Base-by-base conservation (phyloP, 2,113 vertebrate species). In the Danionella cerebrum region DNA sequence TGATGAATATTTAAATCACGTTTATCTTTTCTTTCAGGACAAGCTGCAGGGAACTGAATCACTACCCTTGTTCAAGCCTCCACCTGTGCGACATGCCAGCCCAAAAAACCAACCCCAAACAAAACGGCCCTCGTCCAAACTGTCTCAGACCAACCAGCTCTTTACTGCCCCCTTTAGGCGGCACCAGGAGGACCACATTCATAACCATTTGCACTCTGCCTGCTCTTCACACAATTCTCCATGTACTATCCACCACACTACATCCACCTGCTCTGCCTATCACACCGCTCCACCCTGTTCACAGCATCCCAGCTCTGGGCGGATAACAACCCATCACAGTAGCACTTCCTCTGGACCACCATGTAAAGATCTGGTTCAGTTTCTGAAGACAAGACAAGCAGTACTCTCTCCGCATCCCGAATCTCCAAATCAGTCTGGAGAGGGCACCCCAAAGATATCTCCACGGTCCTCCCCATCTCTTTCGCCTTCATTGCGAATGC, bases 101-200 rank as follows among this genome's bases (percentile, higher is more conserved):
- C 75, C 0, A 74, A 38, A 22, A 71, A 78, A n/a, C n/a, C n/a
- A n/a, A n/a, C n/a, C 72, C 60, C 84, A 85, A 8, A 75, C 68
- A 60, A 76, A 78, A 35, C 84, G 85, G 0, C 87, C 89, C 4
- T 87, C 89, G 9, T 89, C 89, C 0, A 78, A 80, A 1, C 86
- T 88, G 3, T 87, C 86, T 29, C 90, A 90, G 76, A 85, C 89
- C 0, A 84, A 84, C 48, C 77, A 88, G 12, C 72, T 89, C 76
- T 90, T 92, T n/a, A 76, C 86, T 0, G 87, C 87, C 0, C 87
- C 89, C 2, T 80, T 52, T 22, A 86, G 81, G 66, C 79, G 79
- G 33, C 84, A 85, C 0, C 86, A 87, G 0, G 86, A 87, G 27
- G 69, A 76, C 79, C 44, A 89, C 86, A 60, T 87, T 68, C 0